phyloP scores from a whole-genome alignment of 2,113 vertebrate species.

The Sus scrofa region T2T-Sscrofa CM000819.6:7341501-7342000 shows the following conservation, averaged over 20 bases:
- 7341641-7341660: neutral
- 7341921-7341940: neutral
- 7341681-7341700: neutral
- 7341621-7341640: neutral
- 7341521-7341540: neutral
- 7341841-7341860: neutral
- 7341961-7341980: conserved; percentile 31
- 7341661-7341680: neutral
- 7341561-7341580: neutral
- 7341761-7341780: neutral
- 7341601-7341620: neutral
- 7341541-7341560: neutral
- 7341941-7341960: neutral
- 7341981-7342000: neutral
- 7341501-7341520: neutral
- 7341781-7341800: neutral
- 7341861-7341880: conserved; percentile 26
- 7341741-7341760: neutral
- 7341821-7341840: neutral
- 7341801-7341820: neutral
- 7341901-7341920: neutral
- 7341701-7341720: neutral
- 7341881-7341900: conserved; percentile 32
- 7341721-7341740: neutral
- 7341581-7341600: neutral